Conservation (phyloP, 2,797 vertebrate species). For the Melanotaenia trifasciata region DNA sequence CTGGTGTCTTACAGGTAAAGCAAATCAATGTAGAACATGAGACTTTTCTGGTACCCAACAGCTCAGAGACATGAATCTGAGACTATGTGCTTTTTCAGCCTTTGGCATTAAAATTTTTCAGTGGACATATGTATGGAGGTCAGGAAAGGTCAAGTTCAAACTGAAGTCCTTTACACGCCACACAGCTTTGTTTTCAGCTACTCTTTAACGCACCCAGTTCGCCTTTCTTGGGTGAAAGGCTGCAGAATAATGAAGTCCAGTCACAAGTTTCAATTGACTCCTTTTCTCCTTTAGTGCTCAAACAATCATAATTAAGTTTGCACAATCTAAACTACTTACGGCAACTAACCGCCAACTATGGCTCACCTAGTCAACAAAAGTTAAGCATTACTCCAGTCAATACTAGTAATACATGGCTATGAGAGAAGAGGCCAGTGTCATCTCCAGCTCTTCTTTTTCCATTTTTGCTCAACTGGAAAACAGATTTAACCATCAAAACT, state of each 20-base stretch:
- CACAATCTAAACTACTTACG: constrained; percentile 71
- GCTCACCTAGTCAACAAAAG: constrained; percentile 42
- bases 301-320: constrained; percentile 45
- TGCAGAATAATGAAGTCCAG: constrained; percentile 22
- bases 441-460: constrained; percentile 14
- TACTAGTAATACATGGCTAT: constrained; percentile 59
- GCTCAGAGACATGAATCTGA: neutral
- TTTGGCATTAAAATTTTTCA: constrained; percentile 48
- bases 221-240: neutral
- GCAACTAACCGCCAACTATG: constrained; percentile 64
- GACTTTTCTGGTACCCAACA: neutral
- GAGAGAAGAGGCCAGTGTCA: constrained; percentile 23
- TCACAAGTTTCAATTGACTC: constrained; percentile 1
- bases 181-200: neutral
- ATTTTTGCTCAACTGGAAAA: constrained; percentile 24
- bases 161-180: neutral
- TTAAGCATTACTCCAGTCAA: constrained; percentile 59
- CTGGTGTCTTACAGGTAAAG: neutral
- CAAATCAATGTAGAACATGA: neutral
- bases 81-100: constrained; percentile 41
- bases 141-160: neutral
- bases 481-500: constrained; percentile 16
- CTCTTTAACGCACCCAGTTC: neutral
- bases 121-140: neutral
- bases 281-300: constrained; percentile 62